Base-by-base conservation (phyloP, 2,888 invertebrate species). In the Drosophila atripex region DNA sequence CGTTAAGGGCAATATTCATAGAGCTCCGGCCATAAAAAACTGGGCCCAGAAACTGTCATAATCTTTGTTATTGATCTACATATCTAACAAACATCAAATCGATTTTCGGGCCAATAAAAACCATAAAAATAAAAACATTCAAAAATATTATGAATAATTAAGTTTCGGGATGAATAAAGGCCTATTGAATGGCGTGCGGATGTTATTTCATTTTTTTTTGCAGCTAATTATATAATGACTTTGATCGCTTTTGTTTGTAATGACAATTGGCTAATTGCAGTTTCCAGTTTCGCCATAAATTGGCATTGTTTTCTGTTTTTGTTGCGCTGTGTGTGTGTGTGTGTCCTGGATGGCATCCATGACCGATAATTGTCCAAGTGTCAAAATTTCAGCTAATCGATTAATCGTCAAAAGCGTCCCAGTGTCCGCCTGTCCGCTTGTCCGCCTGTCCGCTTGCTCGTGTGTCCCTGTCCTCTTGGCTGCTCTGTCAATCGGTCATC, bases 331-430 rank as follows among this genome's bases (percentile, higher is more conserved):
- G 21, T 21, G 21, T 21, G 21, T 21, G 21, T 21, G 21, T 2
- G 3, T 21, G 21, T 21, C 21, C 32, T 64, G 63, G 25, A 45
- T 30, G 52, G 52, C 52, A 64, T 71, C 64, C 53, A 50, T 41
- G 41, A 56, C 64, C 71, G 70, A 69, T 78, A 80, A 78, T 73
- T 80, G 73, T 43, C 21, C 69, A 55, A 50, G 60, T 75, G 64
- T 80, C 78, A 71, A 59, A 73, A 55, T 41, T 59, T 60, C 72
- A 74, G 59, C 68, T 51, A 82, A 83, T 82, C 83, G 72, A 86
- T 82, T 79, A 73, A 80, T 74, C 71, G 77, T 54, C 54, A 39
- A 55, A 51, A 53, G 46, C 53, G 39, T 60, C 72, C 35, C 35
- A 47, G 32, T 70, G 61, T 58, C 41, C 60, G 30, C 47, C 23